Evolutionary conservation across 2,888 invertebrate species (phyloP).

Genomic region (Ligdia adustata): DNA sequence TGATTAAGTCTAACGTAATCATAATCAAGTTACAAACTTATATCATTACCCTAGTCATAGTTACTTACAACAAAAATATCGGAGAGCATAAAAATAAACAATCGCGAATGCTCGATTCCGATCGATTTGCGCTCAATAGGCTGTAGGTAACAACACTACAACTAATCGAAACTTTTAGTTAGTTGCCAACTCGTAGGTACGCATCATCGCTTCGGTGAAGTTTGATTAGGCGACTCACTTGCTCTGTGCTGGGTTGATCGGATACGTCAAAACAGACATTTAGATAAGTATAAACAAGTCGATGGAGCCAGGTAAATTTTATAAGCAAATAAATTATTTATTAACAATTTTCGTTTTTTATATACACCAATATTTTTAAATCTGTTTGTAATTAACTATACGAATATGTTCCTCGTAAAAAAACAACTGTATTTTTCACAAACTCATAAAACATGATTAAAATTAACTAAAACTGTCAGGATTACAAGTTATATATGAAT

Average conservation of each 20-base stretch:
- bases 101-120: constrained; percentile 26
- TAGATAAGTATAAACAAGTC: not conserved
- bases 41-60: not conserved
- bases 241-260: not conserved
- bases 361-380: too few relatives aligned
- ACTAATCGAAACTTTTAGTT: constrained; percentile 63
- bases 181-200: constrained; percentile 53
- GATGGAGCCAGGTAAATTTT: too few relatives aligned
- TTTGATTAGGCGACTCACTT: constrained; percentile 54
- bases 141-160: constrained; percentile 50
- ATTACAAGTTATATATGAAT: too few relatives aligned
- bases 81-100: constrained; percentile 18
- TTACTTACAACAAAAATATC: constrained; percentile 1
- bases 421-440: too few relatives aligned
- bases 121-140: constrained; percentile 38
- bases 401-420: too few relatives aligned
- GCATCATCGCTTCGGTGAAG: constrained; percentile 46
- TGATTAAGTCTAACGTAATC: too few relatives aligned
- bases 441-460: too few relatives aligned
- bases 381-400: too few relatives aligned
- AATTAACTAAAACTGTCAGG: too few relatives aligned
- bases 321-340: too few relatives aligned
- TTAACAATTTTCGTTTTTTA: too few relatives aligned
- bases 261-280: constrained; percentile 4
- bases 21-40: too few relatives aligned